Base-by-base conservation (phyloP, 2,888 invertebrate genomes). In the Monochamus alternatus region DNA sequence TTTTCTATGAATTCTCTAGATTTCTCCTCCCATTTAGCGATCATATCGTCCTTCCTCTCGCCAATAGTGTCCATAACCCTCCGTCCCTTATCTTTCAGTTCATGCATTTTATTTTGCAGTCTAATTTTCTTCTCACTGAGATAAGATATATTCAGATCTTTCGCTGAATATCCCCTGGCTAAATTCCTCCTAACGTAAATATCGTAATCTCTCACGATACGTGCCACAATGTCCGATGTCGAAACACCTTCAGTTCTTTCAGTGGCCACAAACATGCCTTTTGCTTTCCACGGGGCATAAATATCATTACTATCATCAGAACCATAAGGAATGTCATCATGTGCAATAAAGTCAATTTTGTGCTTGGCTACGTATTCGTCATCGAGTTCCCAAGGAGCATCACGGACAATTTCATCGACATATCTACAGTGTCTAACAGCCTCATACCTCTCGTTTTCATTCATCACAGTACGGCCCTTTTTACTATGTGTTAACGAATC, bases 331-430 rank as follows among this genome's bases (percentile, higher is more conserved):
- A 98, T 94, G 89, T 99, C 98, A 90, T 99, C 99, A 90, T 99
- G 99, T 43, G 99, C 98, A 74, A 98, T 97, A 91, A 99, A 99
- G 90, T 99, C 99, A 84, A 99, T 99, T 93, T 99, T 99, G 90
- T 99, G 95, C 82, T 94, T 93, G 81, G 93, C 92, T 60, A 99
- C 91, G 88, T 97, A 99, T 62, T 95, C 96, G 86, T 98, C 97
- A 85, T 95, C 95, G 80, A 97, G 90, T 84, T 95, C 95, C 99
- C 99, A 99, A 0, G 99, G 99, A 51, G 99, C 98, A 89, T 97
- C 96, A 80, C 93, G 91, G 5, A 98, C 94, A 72, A 94, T 92
- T 93, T 99, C 99, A 90, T 99, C 99, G 30, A 99, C 99, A 89
- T 99, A 99, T 87, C 99, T 95, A 90, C 99, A 99, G 90, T 99